A percentile compares a stretch with the other conserved stretches of the same genome.
Evolutionary conservation across 2,888 invertebrate species (phyloP).

Genomic region (Agonum fuliginosum): DNA sequence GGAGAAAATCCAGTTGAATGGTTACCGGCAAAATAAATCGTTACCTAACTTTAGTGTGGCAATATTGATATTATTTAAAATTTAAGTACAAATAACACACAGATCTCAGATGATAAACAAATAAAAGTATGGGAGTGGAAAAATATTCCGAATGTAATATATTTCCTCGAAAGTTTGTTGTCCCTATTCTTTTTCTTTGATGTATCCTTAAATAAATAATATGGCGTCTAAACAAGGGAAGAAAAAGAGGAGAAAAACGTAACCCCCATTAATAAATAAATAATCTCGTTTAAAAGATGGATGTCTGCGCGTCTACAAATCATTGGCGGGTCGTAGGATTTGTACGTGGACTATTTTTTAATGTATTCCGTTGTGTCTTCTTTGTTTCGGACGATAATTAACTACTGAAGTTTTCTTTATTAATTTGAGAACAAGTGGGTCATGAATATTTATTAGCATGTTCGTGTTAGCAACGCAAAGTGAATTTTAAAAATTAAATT

Average conservation of each 20-base stretch:
- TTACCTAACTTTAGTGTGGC: too few species aligned
- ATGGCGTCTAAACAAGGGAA: background rate
- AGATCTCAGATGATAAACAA: too few species aligned
- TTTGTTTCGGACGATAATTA: slow-evolving; percentile 50
- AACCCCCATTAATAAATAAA: slow-evolving; percentile 22
- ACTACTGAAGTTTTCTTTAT: slow-evolving; percentile 53
- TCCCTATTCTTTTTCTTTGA: slow-evolving; percentile 11
- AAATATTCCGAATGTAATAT: too few species aligned
- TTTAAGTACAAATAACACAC: too few species aligned
- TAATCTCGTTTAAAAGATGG: slow-evolving; percentile 15
- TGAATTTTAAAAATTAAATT: slow-evolving; percentile 55
- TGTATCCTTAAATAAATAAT: slow-evolving; percentile 16
- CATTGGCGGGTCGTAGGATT: slow-evolving; percentile 29
- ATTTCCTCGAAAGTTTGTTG: too few species aligned
- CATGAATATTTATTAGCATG: slow-evolving; percentile 52
- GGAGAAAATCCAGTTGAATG: too few species aligned
- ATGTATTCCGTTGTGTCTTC: slow-evolving; percentile 39
- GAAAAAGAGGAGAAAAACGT: slow-evolving; percentile 6
- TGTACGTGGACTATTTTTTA: slow-evolving; percentile 46
- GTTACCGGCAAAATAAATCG: too few species aligned
- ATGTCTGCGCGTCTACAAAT: slow-evolving; percentile 12
- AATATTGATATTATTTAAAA: too few species aligned
- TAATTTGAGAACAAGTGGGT: slow-evolving; percentile 50
- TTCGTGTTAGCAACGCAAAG: slow-evolving; percentile 48
- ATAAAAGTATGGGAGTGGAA: too few species aligned